These are phyloP conservation scores for Eupeodes luniger DNA, from an alignment of 2,888 invertebrate genomes.

Conservation along the genomic window DNA sequence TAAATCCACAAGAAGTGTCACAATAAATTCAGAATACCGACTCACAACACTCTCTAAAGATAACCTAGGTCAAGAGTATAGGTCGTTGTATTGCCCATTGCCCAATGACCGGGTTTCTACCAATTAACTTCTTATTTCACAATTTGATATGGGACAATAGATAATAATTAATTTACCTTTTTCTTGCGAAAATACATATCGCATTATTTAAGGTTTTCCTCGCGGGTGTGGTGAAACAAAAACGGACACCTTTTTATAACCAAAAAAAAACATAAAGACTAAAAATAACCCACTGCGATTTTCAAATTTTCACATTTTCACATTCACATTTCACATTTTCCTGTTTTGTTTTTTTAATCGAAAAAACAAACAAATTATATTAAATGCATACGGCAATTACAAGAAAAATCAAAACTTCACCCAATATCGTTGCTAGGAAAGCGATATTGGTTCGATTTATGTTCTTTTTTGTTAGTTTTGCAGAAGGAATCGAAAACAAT, in stretches of 20 bases:
- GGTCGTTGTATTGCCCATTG: not conserved
- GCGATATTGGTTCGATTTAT: constrained; percentile 70
- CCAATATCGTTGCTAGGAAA: constrained; percentile 68
- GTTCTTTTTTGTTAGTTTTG: constrained; percentile 62
- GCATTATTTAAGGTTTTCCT: constrained; percentile 29
- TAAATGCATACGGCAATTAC: constrained; percentile 66
- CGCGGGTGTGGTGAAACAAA: not conserved
- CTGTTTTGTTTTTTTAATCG: not conserved
- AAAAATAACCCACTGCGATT: constrained; percentile 30
- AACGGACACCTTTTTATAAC: not conserved
- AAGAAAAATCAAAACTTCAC: constrained; percentile 66
- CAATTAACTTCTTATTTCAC: too few species aligned
- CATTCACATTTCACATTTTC: too few species aligned
- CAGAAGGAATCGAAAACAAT: constrained; percentile 68
- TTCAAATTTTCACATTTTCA: not conserved
- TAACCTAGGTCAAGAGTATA: constrained; percentile 72
- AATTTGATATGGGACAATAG: not conserved
- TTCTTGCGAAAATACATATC: constrained; percentile 74
- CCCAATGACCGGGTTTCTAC: constrained; percentile 59
- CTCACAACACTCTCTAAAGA: constrained; percentile 39
- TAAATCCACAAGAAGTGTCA: constrained; percentile 5
- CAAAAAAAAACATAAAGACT: not conserved
- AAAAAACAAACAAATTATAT: not conserved
- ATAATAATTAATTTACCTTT: constrained; percentile 54
- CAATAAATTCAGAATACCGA: not conserved